Percentiles rank a stretch among this genome's conserved stretches.
phyloP scores from a whole-genome alignment of 2,888 invertebrate genomes.

The Ophioninae sp. region DNA sequence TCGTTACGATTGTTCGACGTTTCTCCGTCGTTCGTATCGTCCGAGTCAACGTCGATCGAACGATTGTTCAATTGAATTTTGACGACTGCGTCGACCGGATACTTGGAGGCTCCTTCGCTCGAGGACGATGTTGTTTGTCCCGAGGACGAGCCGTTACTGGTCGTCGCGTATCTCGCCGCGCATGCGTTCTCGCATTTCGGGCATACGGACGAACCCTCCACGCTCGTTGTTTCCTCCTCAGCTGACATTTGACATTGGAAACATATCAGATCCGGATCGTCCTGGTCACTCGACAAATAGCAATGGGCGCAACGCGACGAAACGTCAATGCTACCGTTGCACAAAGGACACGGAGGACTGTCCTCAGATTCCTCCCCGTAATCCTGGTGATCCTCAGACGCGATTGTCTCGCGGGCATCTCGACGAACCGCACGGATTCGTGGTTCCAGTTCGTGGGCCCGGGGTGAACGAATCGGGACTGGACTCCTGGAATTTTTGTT shows the following conservation, averaged over 20 bases:
- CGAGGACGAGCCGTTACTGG: conserved; percentile 35
- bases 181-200: conserved; percentile 71
- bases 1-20: conserved; percentile 59
- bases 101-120: conserved; percentile 70
- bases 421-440: conserved; percentile 8
- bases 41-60: conserved; percentile 74
- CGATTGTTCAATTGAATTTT: conserved; percentile 76
- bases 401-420: conserved; percentile 23
- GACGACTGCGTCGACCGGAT: conserved; percentile 74
- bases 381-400: conserved; percentile 29
- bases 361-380: conserved; percentile 65
- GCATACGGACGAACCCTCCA: conserved; percentile 64
- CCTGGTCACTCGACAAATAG: conserved; percentile 71
- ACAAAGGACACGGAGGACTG: conserved; percentile 68
- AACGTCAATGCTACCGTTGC: conserved; percentile 60
- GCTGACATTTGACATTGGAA: conserved; percentile 76
- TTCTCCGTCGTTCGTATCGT: conserved; percentile 72
- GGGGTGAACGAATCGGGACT: conserved; percentile 27
- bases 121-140: conserved; percentile 67
- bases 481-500: conserved; percentile 33
- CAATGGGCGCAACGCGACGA: conserved; percentile 69
- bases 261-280: conserved; percentile 77
- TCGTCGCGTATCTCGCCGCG: conserved; percentile 57
- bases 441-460: conserved; percentile 13
- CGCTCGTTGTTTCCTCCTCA: conserved; percentile 63